Evolutionary conservation across 2,797 vertebrate species (phyloP), one percentile per base, ranked within the genome.

Genomic region (Delichon dasypus): DNA sequence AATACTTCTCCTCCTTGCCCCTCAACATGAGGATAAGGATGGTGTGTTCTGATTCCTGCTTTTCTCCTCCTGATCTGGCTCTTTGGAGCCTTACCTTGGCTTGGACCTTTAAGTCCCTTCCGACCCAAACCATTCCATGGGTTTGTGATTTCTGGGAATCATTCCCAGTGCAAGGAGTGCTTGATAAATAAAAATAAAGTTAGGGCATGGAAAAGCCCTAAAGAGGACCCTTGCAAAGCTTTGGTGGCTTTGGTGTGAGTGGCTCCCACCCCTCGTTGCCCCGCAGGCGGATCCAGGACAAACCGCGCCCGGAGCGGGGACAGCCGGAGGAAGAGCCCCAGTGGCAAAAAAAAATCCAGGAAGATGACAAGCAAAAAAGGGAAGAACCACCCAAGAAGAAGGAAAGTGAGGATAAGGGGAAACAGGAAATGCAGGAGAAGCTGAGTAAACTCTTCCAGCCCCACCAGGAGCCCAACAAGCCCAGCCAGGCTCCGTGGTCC

Each of bases 401-500:
- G 85, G 98, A 97, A 67, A 91, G 70, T 32, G 98, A 98, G 96
- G 98, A 98, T 2, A 98, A 97, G 75, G 96, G 96, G 88, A 98
- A 96, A 8, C 97, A 97, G 42, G 99, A 99, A 48, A 93, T 98
- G 77, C 98, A 98, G 68, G 99, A 99, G 53, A 99, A 98, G 95
- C 97, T 98, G 60, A 98, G 94, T 93, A 98, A 99, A 91, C 97
- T 99, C 94, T 99, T 99, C 94, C 98, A 98, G 64, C 98, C 98
- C 38, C 98, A 98, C 9, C 93, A 98, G 7, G 99, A 99, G 23
- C 76, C 78, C 29, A 57, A 53, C 92, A 98, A 98, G 78, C 97
- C 97, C 4, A 96, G 96, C 42, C 98, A 98, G 22, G 96, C 98
- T 9, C 97, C 98, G 17, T 98, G 98, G 98, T 97, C 98, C 85